Evolutionary conservation across 1,140 invertebrate species (phyloP).

Genomic region (Dreissena rostriformis): DNA sequence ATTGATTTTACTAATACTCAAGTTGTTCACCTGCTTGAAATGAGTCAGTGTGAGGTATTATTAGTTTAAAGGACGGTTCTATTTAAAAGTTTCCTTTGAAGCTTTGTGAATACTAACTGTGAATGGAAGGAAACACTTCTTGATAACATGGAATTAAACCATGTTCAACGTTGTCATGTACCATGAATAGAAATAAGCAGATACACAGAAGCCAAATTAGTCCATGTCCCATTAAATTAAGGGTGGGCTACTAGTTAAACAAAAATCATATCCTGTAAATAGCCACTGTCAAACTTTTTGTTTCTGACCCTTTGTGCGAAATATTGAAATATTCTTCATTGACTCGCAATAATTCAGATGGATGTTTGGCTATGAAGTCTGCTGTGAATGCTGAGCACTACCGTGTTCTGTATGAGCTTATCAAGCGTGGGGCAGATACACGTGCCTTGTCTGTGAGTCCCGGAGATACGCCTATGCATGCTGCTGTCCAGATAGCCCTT

Average conservation of each 20-base stretch:
- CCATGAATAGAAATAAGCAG: too few relatives aligned
- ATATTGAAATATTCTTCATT: background rate
- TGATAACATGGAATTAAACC: too few relatives aligned
- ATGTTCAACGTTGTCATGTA: too few relatives aligned
- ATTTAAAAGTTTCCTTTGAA: too few relatives aligned
- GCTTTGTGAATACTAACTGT: too few relatives aligned
- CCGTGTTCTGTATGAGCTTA: conserved; percentile 60
- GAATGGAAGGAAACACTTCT: too few relatives aligned
- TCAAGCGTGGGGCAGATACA: conserved; percentile 64
- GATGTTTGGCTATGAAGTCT: conserved; percentile 52
- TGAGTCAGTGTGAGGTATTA: too few relatives aligned
- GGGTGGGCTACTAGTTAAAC: background rate
- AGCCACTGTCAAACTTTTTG: background rate
- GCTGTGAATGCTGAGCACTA: conserved; percentile 65
- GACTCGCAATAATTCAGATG: conserved; percentile 40
- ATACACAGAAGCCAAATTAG: too few relatives aligned
- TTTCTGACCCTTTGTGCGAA: background rate
- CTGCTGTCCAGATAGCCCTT: conserved; percentile 66
- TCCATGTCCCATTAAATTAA: too few relatives aligned
- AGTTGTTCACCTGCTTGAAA: too few relatives aligned
- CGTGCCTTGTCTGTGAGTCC: conserved; percentile 54
- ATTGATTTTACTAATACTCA: too few relatives aligned
- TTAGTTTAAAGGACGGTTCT: too few relatives aligned
- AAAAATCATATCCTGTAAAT: background rate
- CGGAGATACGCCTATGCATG: conserved; percentile 74